These are phyloP conservation scores for Ectropis grisescens DNA, from an alignment of 1,140 invertebrate species.

Conservation along the genomic window DNA sequence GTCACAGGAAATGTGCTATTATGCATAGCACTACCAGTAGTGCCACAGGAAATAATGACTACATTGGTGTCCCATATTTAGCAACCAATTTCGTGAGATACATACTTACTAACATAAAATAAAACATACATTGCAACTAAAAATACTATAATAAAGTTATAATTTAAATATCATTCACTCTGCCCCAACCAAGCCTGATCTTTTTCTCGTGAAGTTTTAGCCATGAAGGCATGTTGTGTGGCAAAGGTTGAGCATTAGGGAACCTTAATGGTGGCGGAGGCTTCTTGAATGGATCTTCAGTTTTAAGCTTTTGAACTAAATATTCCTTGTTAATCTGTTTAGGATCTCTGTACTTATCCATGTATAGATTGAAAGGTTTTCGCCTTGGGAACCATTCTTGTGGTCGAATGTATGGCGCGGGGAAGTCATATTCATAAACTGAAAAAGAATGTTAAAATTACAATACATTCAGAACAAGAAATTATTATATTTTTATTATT, in stretches of 20 bases:
- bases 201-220: constrained; percentile 78
- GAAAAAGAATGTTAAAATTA: constrained; percentile 64
- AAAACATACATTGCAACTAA: too few relatives aligned
- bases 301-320: constrained; percentile 84
- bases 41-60: too few relatives aligned
- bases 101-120: too few relatives aligned
- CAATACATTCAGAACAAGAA: not conserved
- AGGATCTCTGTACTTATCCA: constrained; percentile 92
- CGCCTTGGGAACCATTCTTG: constrained; percentile 87
- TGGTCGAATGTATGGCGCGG: constrained; percentile 76
- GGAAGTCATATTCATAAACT: constrained; percentile 92
- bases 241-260: constrained; percentile 80
- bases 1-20: too few relatives aligned
- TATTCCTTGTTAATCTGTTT: constrained; percentile 90
- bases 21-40: too few relatives aligned
- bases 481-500: too few relatives aligned
- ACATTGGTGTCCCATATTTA: too few relatives aligned
- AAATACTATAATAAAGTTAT: too few relatives aligned
- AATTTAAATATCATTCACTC: constrained; percentile 77
- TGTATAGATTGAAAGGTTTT: constrained; percentile 88
- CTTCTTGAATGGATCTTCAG: constrained; percentile 85
- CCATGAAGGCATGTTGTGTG: constrained; percentile 80
- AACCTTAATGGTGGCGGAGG: constrained; percentile 76
- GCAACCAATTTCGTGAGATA: too few relatives aligned
- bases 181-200: constrained; percentile 75